Conservation (phyloP, 64 coral and sea anemone genomes). For the Porites lutea region DNA sequence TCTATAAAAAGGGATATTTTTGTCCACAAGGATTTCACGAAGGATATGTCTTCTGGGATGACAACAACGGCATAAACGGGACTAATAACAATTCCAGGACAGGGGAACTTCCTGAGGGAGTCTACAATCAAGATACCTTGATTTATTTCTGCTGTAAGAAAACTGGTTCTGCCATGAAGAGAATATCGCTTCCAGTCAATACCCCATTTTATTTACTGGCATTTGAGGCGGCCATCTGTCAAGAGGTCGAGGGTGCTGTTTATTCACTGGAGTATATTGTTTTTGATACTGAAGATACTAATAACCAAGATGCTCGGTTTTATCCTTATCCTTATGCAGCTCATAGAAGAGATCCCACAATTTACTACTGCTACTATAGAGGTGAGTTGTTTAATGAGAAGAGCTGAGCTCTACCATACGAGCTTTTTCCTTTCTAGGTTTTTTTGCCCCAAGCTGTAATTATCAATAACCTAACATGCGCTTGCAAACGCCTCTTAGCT, state of each 20-base stretch:
- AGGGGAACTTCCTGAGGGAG: slow-evolving; percentile 56
- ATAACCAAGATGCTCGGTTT: slow-evolving; percentile 32
- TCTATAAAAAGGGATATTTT: slow-evolving; percentile 55
- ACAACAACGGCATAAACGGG: slow-evolving; percentile 31
- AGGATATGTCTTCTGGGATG: slow-evolving; percentile 66
- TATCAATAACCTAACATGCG: too few relatives aligned
- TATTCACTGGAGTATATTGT: slow-evolving; percentile 29
- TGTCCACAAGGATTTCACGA: slow-evolving; percentile 45
- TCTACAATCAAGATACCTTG: slow-evolving; percentile 51
- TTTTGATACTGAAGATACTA: slow-evolving; percentile 51
- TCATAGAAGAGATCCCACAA: neutral
- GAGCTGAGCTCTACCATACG: too few relatives aligned
- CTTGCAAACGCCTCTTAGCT: too few relatives aligned
- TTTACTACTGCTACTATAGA: slow-evolving; percentile 72
- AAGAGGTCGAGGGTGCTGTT: slow-evolving; percentile 54
- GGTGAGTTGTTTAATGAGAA: neutral
- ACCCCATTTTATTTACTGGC: slow-evolving; percentile 58
- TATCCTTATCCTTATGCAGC: slow-evolving; percentile 47
- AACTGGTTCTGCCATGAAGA: slow-evolving; percentile 32
- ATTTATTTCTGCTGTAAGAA: slow-evolving; percentile 64
- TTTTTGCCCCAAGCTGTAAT: too few relatives aligned
- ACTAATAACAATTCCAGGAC: slow-evolving; percentile 25
- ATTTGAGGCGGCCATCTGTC: slow-evolving; percentile 34
- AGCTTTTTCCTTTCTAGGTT: too few relatives aligned
- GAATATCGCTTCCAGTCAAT: slow-evolving; percentile 39